phyloP scores from a whole-genome alignment of 2,888 invertebrate species.

The Julus scandinavius region DNA sequence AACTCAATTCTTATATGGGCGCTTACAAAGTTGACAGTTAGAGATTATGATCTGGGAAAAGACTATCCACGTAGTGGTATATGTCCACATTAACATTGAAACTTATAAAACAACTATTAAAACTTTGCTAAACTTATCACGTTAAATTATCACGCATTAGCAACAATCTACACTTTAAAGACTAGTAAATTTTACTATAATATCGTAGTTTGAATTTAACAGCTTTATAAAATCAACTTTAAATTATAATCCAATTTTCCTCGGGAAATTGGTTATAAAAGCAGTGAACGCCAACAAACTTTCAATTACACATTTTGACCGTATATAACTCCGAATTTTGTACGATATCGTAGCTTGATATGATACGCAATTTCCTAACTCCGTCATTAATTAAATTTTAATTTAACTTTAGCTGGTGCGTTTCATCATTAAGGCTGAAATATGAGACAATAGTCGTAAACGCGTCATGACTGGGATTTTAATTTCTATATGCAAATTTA shows the following conservation, averaged over 20 bases:
- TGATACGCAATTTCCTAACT: not conserved
- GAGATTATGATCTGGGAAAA: not conserved
- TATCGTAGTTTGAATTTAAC: too few species aligned
- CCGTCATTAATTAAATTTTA: slow-evolving; percentile 25
- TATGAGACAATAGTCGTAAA: slow-evolving; percentile 20
- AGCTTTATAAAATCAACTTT: not conserved
- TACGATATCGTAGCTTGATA: not conserved
- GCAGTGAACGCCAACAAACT: not conserved
- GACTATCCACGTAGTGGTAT: too few species aligned
- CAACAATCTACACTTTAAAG: too few species aligned
- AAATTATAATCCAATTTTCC: not conserved
- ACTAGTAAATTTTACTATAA: too few species aligned
- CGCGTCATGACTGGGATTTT: slow-evolving; percentile 8
- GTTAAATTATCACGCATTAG: too few species aligned
- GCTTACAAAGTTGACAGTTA: not conserved
- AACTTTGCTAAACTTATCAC: too few species aligned
- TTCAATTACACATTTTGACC: not conserved
- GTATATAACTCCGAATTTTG: not conserved
- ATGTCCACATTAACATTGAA: too few species aligned
- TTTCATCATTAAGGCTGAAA: slow-evolving; percentile 8
- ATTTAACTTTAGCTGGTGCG: slow-evolving; percentile 23
- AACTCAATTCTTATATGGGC: not conserved
- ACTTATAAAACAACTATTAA: too few species aligned
- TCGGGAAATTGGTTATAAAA: not conserved
- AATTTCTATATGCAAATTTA: not conserved